These are phyloP conservation scores for Drosophila robusta DNA, from an alignment of 2,888 invertebrate species.

Conservation along the genomic window DNA sequence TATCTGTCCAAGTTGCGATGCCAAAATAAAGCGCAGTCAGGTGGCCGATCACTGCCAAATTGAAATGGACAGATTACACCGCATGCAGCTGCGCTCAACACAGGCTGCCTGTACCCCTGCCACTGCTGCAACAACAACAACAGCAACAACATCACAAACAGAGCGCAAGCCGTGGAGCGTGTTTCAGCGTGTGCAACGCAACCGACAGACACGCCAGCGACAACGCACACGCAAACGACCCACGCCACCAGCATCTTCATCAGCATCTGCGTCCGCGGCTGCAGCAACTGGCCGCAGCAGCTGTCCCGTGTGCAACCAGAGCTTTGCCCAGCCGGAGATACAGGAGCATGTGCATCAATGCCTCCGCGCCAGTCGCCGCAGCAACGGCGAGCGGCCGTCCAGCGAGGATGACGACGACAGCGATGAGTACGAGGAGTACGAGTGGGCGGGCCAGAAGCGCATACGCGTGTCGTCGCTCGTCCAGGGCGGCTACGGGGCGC, in stretches of 20 bases:
- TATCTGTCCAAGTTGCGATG: slow-evolving; percentile 96
- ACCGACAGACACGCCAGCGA: slow-evolving; percentile 88
- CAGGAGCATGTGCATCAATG: slow-evolving; percentile 91
- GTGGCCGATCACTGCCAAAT: slow-evolving; percentile 92
- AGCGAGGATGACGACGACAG: slow-evolving; percentile 90
- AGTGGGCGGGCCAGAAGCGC: slow-evolving; percentile 96
- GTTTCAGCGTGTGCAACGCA: slow-evolving; percentile 90
- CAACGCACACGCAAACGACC: slow-evolving; percentile 88
- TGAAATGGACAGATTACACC: slow-evolving; percentile 90
- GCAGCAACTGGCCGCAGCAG: slow-evolving; percentile 84
- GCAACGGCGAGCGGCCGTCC: slow-evolving; percentile 76
- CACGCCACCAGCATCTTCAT: slow-evolving; percentile 45
- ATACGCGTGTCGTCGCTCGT: slow-evolving; percentile 90
- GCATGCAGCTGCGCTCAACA: slow-evolving; percentile 44
- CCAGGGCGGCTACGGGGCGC: slow-evolving; percentile 88
- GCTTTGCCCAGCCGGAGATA: slow-evolving; percentile 89
- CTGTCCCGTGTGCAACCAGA: slow-evolving; percentile 93
- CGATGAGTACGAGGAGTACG: slow-evolving; percentile 92
- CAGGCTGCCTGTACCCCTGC: slow-evolving; percentile 1
- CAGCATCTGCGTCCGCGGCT: slow-evolving; percentile 21
- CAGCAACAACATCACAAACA: slow-evolving; percentile 6
- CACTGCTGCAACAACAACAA: slow-evolving; percentile 8
- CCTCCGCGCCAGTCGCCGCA: slow-evolving; percentile 82
- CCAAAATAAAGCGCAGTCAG: slow-evolving; percentile 92
- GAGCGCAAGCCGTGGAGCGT: slow-evolving; percentile 88